Evolutionary conservation across 2,888 invertebrate genomes (phyloP), one percentile per base, ranked within the genome.

Genomic region (Melanotus villosus): DNA sequence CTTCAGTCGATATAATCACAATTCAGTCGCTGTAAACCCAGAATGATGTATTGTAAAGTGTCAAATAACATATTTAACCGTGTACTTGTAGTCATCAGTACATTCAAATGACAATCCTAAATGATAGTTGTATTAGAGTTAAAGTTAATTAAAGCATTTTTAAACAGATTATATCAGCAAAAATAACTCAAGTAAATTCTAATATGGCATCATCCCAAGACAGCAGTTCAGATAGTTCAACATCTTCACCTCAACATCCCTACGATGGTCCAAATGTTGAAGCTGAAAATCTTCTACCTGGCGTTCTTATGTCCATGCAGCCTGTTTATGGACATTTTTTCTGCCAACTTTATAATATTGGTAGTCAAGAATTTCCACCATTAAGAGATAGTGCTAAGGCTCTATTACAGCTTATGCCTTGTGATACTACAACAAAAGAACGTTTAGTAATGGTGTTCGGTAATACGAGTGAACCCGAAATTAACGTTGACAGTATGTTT

Each of bases 181-280:
- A 95, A 84, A 84, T 94, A 57, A 91, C 91, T 71, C 93, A 92
- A 79, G 88, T 91, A 36, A 90, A 90, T 79, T 87, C 90, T 12
- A 91, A 91, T 67, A 86, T 91, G 82, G 90, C 91, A 18, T 93
- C 93, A 78, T 94, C 94, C 66, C 95, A 95, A 62, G 98, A 98
- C 82, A 96, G 96, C 58, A 96, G 96, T 80, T 96, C 96, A 65
- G 98, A 98, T 83, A 97, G 97, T 76, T 97, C 97, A 65, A 94
- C 96, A 1, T 95, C 96, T 1, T 97, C 97, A 0, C 97, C 97
- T 1, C 96, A 95, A 73, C 90, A 94, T 81, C 92, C 93, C 0
- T 94, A 93, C 77, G 93, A 94, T 82, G 91, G 92, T 71, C 91
- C 92, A 47, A 92, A 92, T 79, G 84, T 90, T 14, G 95, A 96